phyloP scores from a whole-genome alignment of 2,113 vertebrate species.

The Notechis scutatus region DNA sequence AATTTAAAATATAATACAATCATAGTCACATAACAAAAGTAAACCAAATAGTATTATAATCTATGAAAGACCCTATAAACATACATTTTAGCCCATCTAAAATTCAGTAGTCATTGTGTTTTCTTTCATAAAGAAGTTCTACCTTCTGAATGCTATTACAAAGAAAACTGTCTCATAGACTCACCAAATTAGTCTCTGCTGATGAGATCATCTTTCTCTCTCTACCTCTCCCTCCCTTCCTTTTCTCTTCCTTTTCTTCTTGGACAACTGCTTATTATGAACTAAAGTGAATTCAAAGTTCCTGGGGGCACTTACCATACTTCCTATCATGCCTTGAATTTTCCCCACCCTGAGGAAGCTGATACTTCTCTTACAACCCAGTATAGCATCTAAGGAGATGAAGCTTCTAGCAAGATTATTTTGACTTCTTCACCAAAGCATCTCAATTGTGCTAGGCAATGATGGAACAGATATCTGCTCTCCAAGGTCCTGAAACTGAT shows the following conservation, averaged over 20 bases:
- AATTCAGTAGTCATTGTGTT: background rate
- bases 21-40: background rate
- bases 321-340: background rate
- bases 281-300: background rate
- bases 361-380: background rate
- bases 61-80: background rate
- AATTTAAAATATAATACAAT: background rate
- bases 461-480: background rate
- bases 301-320: background rate
- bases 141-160: background rate
- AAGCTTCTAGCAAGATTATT: background rate
- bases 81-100: background rate
- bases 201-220: background rate
- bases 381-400: background rate
- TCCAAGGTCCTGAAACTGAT: background rate
- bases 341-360: background rate
- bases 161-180: background rate
- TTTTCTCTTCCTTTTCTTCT: background rate
- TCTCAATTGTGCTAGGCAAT: background rate
- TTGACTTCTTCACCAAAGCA: background rate
- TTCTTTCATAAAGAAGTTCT: background rate
- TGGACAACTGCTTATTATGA: background rate
- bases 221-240: background rate
- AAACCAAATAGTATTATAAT: background rate
- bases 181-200: background rate